These are phyloP conservation scores for Taenaris catops DNA, from an alignment of 2,888 invertebrate species.

Conservation along the genomic window DNA sequence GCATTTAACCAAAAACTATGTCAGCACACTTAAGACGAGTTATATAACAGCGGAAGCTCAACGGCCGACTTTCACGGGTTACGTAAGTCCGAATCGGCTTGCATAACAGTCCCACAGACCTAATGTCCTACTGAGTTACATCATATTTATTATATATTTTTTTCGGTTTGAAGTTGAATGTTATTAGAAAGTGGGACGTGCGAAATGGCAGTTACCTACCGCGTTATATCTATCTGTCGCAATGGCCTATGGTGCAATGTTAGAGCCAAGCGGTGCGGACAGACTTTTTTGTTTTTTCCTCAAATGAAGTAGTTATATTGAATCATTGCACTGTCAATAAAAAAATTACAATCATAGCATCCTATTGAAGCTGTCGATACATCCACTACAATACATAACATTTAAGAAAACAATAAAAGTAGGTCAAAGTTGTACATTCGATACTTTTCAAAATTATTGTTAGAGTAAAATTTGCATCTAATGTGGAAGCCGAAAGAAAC, in stretches of 20 bases:
- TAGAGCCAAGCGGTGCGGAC: not conserved
- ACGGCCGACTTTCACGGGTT: constrained; percentile 71
- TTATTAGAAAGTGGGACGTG: constrained; percentile 68
- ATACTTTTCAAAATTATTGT: too few species aligned
- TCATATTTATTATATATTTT: constrained; percentile 52
- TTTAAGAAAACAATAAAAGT: too few species aligned
- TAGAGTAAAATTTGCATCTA: too few species aligned
- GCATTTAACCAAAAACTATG: constrained; percentile 37
- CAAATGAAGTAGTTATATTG: constrained; percentile 1
- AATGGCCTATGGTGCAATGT: constrained; percentile 19
- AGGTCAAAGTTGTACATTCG: too few species aligned
- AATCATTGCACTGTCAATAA: too few species aligned
- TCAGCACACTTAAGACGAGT: constrained; percentile 45
- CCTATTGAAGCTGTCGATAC: too few species aligned
- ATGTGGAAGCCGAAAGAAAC: not conserved
- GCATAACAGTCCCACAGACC: constrained; percentile 66
- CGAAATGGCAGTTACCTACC: constrained; percentile 45
- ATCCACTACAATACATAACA: too few species aligned
- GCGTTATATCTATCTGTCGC: constrained; percentile 12
- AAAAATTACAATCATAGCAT: too few species aligned
- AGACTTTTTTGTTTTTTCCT: constrained; percentile 6
- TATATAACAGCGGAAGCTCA: constrained; percentile 65
- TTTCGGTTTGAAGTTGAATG: constrained; percentile 58
- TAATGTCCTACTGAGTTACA: constrained; percentile 70
- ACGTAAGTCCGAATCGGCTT: constrained; percentile 46